Conservation (phyloP, 2,888 invertebrate species). For the Nephrotoma flavescens region DNA sequence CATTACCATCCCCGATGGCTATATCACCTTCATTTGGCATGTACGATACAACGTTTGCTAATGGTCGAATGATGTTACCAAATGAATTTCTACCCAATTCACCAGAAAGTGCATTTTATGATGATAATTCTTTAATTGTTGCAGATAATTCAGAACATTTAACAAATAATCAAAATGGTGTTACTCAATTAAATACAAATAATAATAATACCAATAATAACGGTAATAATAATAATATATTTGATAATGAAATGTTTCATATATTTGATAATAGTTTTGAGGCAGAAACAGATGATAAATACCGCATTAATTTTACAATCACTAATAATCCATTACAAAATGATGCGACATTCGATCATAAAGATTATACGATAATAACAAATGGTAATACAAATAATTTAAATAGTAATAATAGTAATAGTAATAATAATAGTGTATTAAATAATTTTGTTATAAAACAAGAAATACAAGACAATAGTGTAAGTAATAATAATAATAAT, state of each 20-base stretch:
- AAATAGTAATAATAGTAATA: slow-evolving; percentile 1
- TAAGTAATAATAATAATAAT: not conserved
- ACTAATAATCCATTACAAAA: not conserved
- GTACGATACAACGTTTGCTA: not conserved
- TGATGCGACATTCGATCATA: not conserved
- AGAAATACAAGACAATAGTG: not conserved
- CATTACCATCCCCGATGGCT: slow-evolving; percentile 11
- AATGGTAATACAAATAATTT: not conserved
- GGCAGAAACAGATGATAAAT: not conserved
- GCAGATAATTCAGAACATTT: slow-evolving; percentile 12
- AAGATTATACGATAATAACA: not conserved
- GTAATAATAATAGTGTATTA: not conserved
- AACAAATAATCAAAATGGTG: not conserved
- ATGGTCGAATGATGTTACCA: slow-evolving; percentile 2
- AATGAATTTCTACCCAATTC: slow-evolving; percentile 46
- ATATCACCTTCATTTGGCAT: slow-evolving; percentile 9
- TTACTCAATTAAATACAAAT: not conserved
- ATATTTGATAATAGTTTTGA: not conserved
- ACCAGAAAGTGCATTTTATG: slow-evolving; percentile 73
- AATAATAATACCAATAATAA: not conserved
- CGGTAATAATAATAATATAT: not conserved
- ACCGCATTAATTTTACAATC: not conserved
- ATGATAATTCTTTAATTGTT: slow-evolving; percentile 39
- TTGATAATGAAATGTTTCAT: not conserved
- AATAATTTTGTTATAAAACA: slow-evolving; percentile 3